Evolutionary conservation across 2,113 vertebrate species (phyloP).

Genomic region (Dendropsophus ebraccatus): DNA sequence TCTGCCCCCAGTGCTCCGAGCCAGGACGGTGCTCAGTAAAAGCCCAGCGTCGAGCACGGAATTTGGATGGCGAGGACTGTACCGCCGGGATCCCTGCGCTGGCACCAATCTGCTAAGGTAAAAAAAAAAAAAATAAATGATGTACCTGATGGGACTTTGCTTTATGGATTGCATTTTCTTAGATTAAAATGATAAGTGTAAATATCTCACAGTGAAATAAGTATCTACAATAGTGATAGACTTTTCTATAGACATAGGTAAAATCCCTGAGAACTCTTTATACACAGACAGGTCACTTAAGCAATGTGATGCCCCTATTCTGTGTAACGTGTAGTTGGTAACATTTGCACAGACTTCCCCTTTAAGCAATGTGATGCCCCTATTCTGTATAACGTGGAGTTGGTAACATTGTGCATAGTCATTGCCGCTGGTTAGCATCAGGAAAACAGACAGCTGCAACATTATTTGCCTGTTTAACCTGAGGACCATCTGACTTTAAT

Average conservation of each 20-base stretch:
- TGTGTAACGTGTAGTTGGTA: conserved; percentile 77
- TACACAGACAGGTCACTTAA: conserved; percentile 72
- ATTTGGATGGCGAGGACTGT: no score
- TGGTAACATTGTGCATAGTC: conserved; percentile 78
- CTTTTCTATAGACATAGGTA: background rate
- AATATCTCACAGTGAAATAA: no score
- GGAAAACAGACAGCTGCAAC: conserved; percentile 81
- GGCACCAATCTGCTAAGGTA: no score
- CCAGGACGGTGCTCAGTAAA: no score
- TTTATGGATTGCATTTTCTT: no score
- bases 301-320: conserved; percentile 73
- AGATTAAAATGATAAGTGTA: no score
- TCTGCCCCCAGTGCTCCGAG: no score
- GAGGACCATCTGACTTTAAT: conserved; percentile 86
- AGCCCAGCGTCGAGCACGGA: no score
- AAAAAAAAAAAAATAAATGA: no score
- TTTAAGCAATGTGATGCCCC: conserved; percentile 74
- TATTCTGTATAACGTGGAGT: conserved; percentile 78
- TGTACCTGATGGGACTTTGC: no score
- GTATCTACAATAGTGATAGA: no score
- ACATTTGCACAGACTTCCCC: conserved; percentile 78
- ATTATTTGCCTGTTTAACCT: conserved; percentile 79
- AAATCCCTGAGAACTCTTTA: conserved; percentile 61
- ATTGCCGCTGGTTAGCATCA: conserved; percentile 71
- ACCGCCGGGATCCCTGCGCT: no score